Evolutionary conservation across 2,888 invertebrate species (phyloP), one percentile per base, ranked within the genome.

Genomic region (Ormia ochracea): DNA sequence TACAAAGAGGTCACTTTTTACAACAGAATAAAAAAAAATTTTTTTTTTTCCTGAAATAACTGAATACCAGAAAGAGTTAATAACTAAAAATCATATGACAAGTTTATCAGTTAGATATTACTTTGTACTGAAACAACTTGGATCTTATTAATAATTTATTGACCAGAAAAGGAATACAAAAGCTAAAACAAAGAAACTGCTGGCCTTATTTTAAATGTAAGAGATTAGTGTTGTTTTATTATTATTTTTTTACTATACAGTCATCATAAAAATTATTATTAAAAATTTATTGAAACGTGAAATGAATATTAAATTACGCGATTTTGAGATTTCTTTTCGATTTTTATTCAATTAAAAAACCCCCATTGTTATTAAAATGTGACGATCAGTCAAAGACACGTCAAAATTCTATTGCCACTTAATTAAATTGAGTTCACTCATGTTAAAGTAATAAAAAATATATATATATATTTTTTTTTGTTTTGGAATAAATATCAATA

Each of bases 181-280:
- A 31, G 19, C 19, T 33, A 48, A 9, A 36, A 66, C 26, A 36
- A 23, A 9, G 4, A 61, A 33, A 36, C 36, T 3, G n/a, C 38
- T 23, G 36, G 14, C 43, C 23, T 38, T 56, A 33, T 41, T 50
- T 59, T 41, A 59, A 43, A 59, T 52, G 59, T 59, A 23, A 43
- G 50, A 66, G 59, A 33, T 66, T 66, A 59, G 52, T 54, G 5
- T 33, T 38, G 38, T 17, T 45, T 66, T n/a, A n/a, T 66, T 69
- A 69, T 56, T 56, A 6, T 31, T 33, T 72, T 76, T 63, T 50
- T 56, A 26, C 66, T 56, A 58, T 66, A 80, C 61, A 72, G 41
- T 63, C 41, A 63, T 76, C 61, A 76, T 72, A 76, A 80, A 80
- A 80, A 65, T 56, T 65, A 61, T 76, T 72, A 76, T 68, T 68